Evolutionary conservation across 2,888 invertebrate species (phyloP), one percentile per base, ranked within the genome.

Genomic region (Digitonthophagus gazella): DNA sequence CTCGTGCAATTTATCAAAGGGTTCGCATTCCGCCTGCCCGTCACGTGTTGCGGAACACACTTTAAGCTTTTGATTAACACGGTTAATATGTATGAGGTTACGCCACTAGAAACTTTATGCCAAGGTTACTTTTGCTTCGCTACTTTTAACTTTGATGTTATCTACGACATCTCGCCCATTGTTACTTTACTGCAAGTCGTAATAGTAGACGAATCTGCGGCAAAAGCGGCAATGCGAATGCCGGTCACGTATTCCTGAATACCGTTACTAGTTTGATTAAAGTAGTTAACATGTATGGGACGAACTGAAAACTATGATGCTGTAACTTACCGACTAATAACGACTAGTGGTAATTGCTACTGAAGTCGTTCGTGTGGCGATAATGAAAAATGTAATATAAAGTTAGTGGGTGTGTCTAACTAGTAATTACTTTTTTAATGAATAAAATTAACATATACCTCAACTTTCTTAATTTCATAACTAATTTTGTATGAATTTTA

Each of bases 201-300:
- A 44, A 44, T 44, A 44, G 28, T 44, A 44, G 28, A 44, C 28
- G 28, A 44, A 44, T 44, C 28, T 44, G 3, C 28, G 6, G 8
- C 6, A 44, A 44, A 44, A 6, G 28, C 6, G 28, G 28, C 18
- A 61, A 19, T 61, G 18, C 18, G 61, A 14, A 61, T 61, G 61
- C 61, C n/a, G 18, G 61, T 61, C 18, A 61, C 20, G 61, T 61
- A 61, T 61, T 61, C 16, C 16, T 61, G 61, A 61, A 61, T 61
- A 20, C 20, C 61, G 18, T 61, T 61, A 19, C 18, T 20, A 61
- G 61, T 61, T 61, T 61, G 61, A 61, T 61, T 61, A 61, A 61
- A 61, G 19, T 61, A 61, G 61, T 61, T 61, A 61, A 19, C 61
- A 61, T 61, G 61, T 61, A 61, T 18, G 61, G 61, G n/a, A 18